Evolutionary conservation across 2,113 vertebrate species (phyloP).

Genomic region (Pluvialis apricaria): DNA sequence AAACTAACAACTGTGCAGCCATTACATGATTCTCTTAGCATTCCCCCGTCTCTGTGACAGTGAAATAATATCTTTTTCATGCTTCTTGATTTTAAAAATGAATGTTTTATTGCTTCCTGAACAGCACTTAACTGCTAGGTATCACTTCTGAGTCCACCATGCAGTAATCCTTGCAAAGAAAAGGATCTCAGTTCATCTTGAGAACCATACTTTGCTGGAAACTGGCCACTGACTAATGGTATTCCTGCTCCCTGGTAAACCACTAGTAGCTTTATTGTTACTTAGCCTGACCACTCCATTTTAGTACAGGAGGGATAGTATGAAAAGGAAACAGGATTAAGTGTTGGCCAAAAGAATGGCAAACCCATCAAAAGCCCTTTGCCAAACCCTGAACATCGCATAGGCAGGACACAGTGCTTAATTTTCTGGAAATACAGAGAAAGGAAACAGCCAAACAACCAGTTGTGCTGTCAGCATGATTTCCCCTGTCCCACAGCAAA

Average conservation of each 20-base stretch:
- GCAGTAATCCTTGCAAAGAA: background rate
- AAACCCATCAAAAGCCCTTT: background rate
- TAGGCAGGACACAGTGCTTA: background rate
- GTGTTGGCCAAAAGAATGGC: background rate
- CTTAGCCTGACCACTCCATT: background rate
- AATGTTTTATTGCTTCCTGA: background rate
- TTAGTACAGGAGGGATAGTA: background rate
- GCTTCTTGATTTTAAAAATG: constrained; percentile 1
- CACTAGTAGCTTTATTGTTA: background rate
- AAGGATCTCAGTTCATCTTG: background rate
- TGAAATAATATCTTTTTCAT: background rate
- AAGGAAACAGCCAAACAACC: background rate
- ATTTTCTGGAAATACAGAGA: background rate
- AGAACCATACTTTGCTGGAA: background rate
- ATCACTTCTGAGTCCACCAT: background rate
- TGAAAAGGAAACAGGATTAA: background rate
- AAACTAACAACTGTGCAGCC: background rate
- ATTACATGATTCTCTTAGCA: background rate
- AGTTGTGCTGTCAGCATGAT: background rate
- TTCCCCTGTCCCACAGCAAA: background rate
- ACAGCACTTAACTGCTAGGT: background rate
- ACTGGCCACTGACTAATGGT: background rate
- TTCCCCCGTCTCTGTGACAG: background rate
- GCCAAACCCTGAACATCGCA: background rate
- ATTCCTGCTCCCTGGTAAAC: no score